Percentiles rank a stretch among this genome's conserved stretches.
Evolutionary conservation across 2,888 invertebrate genomes (phyloP).

Genomic region (Itoplectis maculator): DNA sequence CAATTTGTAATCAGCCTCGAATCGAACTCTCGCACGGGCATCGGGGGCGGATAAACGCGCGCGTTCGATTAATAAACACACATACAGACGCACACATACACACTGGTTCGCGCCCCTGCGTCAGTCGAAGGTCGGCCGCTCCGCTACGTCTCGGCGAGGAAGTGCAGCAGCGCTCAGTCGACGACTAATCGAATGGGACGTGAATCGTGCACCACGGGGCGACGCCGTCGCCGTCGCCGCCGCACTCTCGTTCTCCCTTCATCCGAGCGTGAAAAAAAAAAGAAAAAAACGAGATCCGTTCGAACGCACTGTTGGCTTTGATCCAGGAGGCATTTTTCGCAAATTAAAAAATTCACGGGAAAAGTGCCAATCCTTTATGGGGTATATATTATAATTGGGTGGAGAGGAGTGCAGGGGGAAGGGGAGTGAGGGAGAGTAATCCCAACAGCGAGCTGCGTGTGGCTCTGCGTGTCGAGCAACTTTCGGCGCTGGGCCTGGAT

Average conservation of each 20-base stretch:
- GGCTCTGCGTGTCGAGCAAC: neutral
- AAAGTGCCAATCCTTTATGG: constrained; percentile 6
- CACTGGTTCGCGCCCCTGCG: constrained; percentile 47
- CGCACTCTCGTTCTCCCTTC: constrained; percentile 20
- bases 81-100: too few relatives aligned
- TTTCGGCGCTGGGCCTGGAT: neutral
- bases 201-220: neutral
- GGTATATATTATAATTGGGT: constrained; percentile 15
- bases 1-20: constrained; percentile 71
- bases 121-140: constrained; percentile 22
- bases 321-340: constrained; percentile 26
- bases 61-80: constrained; percentile 71
- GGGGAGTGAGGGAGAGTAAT: too few relatives aligned
- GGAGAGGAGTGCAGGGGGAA: too few relatives aligned
- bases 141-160: constrained; percentile 16
- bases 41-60: constrained; percentile 66
- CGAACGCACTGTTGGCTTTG: constrained; percentile 27
- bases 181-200: constrained; percentile 53
- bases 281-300: constrained; percentile 1
- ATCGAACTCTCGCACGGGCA: constrained; percentile 59
- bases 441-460: neutral
- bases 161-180: neutral
- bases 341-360: constrained; percentile 26
- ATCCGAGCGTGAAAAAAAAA: constrained; percentile 32
- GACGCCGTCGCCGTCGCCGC: too few relatives aligned